A percentile compares a stretch with the other conserved stretches of the same genome.
Evolutionary conservation across 2,888 invertebrate species (phyloP).

Genomic region (Macaria notata): DNA sequence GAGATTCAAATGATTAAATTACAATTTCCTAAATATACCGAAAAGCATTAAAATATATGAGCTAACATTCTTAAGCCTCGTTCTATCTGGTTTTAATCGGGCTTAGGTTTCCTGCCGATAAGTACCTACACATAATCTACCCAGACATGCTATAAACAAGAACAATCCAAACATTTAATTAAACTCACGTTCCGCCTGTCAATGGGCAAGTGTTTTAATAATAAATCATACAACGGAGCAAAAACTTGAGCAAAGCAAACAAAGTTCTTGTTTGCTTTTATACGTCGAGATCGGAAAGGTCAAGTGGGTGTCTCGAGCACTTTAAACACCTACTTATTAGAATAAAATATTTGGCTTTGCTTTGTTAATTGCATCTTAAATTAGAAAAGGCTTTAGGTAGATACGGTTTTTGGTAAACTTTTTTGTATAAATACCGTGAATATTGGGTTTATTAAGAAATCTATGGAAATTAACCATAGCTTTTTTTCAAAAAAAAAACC

Average conservation of each 20-base stretch:
- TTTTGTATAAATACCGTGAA: too few relatives aligned
- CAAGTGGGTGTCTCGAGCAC: constrained; percentile 13
- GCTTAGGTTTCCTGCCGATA: neutral
- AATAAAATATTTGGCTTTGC: constrained; percentile 2
- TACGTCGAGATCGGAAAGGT: constrained; percentile 17
- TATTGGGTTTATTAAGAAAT: too few relatives aligned
- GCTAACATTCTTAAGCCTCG: too few relatives aligned
- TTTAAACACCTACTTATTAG: neutral
- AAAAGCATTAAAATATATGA: too few relatives aligned
- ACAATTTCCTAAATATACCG: too few relatives aligned
- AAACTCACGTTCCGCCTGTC: constrained; percentile 8
- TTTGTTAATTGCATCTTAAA: constrained; percentile 3
- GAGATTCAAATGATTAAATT: too few relatives aligned
- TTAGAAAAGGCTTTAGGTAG: neutral
- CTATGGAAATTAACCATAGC: too few relatives aligned
- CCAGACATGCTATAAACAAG: neutral
- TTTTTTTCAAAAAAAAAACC: too few relatives aligned
- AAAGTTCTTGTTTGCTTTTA: constrained; percentile 23
- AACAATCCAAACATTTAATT: constrained; percentile 1
- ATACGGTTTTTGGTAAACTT: too few relatives aligned
- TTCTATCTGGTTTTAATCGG: too few relatives aligned
- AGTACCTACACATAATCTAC: neutral
- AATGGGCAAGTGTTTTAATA: constrained; percentile 3
- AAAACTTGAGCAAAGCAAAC: constrained; percentile 19
- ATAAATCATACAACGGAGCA: constrained; percentile 7